Evolutionary conservation across 2,113 vertebrate genomes (phyloP).

Genomic region (Calonectris borealis): DNA sequence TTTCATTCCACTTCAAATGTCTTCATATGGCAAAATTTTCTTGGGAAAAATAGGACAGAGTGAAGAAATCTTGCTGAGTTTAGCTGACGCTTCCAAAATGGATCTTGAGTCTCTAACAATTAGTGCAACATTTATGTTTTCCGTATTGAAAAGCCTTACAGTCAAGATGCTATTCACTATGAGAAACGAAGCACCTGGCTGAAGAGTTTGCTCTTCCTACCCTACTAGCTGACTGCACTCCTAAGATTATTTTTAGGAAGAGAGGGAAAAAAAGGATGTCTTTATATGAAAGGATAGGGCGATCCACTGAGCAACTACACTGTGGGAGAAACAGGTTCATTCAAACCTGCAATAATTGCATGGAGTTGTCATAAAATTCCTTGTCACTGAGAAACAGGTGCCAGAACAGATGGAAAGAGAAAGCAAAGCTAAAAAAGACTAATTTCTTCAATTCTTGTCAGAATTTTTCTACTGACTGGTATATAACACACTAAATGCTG

Average conservation of each 20-base stretch:
- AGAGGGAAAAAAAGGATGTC: not conserved
- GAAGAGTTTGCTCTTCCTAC: not conserved
- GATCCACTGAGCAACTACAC: not conserved
- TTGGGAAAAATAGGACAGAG: not conserved
- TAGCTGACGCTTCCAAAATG: not conserved
- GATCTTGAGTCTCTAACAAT: not conserved
- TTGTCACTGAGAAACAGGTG: not conserved
- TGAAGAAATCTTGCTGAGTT: not conserved
- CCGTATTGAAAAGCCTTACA: not conserved
- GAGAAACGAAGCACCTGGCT: not conserved
- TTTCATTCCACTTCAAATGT: not conserved
- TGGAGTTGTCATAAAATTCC: not conserved
- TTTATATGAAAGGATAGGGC: not conserved
- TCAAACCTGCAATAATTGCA: not conserved
- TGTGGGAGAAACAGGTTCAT: not conserved
- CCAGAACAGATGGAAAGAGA: not conserved
- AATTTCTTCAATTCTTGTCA: not conserved
- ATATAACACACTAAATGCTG: not conserved
- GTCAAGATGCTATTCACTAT: not conserved
- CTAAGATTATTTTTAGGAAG: not conserved
- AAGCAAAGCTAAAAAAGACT: not conserved
- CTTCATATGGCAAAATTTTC: not conserved
- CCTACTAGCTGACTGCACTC: not conserved
- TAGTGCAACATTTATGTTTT: not conserved
- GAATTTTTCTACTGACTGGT: not conserved